Evolutionary conservation across 2,113 vertebrate species (phyloP), one percentile per base, ranked within the genome.

Genomic region (Neomonachus schauinslandi): DNA sequence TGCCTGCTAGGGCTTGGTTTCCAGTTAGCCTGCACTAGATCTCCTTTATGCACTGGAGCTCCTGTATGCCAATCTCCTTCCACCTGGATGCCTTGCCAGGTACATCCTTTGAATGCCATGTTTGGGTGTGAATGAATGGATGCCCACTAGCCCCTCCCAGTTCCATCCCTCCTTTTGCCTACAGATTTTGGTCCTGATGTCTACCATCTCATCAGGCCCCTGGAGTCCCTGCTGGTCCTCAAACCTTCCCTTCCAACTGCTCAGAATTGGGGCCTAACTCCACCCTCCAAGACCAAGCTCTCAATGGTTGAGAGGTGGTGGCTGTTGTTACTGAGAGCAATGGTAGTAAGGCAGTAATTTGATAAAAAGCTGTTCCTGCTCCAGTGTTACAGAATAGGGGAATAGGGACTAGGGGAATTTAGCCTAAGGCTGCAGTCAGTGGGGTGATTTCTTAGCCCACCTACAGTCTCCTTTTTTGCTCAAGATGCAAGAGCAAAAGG

Each of bases 11-110:
- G 39, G 46, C 63, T 76, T 6, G 0, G 71, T 12, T 46, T 89
- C 18, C 2, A 0, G 15, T 13, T 14, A 7, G 19, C 55, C 63
- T n/a, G 19, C 1, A 0, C 21, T 11, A 4, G 22, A 4, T 42
- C 49, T 71, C 42, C 51, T 55, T 49, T 28, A 28, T 19, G 15
- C 4, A 1, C 19, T 7, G 13, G 18, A 6, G 39, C 39, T 76
- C 39, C 42, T 49, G 26, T 33, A 84, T 4, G 49, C 61, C 74
- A 22, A 0, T 21, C 61, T 94, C 57, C 39, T 49, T 19, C 36
- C 59, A 31, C 46, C 61, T 42, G 15, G 10, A 28, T 12, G 51
- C 39, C 49, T 42, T 33, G 36, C 22, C 14, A 51, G 7, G 2
- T 1, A 36, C 15, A 36, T 9, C 33, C 65, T 39, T 22, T 21